Conservation (phyloP, 2,888 invertebrate species). For the Apomyelois bistriatella region DNA sequence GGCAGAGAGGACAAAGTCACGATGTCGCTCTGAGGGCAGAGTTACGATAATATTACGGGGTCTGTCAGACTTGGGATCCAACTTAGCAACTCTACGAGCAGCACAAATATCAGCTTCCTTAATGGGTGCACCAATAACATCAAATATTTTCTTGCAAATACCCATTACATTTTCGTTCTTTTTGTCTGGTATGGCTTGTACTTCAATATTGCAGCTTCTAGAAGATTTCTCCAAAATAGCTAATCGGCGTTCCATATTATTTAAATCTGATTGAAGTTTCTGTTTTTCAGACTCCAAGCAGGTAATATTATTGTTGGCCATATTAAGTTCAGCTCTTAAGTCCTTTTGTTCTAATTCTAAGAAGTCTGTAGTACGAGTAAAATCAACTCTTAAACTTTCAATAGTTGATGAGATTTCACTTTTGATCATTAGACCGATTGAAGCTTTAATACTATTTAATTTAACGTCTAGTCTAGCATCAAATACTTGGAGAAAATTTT, state of each 20-base stretch:
- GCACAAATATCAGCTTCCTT: neutral
- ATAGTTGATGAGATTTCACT: neutral
- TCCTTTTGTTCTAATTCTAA: too few species aligned
- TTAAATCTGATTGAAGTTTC: neutral
- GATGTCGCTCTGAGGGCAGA: constrained; percentile 2
- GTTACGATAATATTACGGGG: constrained; percentile 5
- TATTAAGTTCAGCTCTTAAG: neutral
- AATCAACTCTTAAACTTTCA: too few species aligned
- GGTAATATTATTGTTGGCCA: neutral
- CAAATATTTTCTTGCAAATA: neutral
- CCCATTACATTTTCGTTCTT: neutral
- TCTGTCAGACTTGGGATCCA: constrained; percentile 1
- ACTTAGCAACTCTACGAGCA: constrained; percentile 1
- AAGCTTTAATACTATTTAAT: too few species aligned
- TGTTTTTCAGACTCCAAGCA: neutral
- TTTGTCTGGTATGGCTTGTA: constrained; percentile 12
- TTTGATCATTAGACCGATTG: neutral
- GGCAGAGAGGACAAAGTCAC: neutral
- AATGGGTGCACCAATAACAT: neutral
- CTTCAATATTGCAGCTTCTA: constrained; percentile 12
- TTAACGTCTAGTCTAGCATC: neutral
- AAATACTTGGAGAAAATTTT: neutral
- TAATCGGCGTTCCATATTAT: neutral
- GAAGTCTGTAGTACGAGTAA: neutral
- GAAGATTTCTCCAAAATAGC: constrained; percentile 9